Conservation (phyloP, 2,888 invertebrate species). For the Polyommatus icarus region DNA sequence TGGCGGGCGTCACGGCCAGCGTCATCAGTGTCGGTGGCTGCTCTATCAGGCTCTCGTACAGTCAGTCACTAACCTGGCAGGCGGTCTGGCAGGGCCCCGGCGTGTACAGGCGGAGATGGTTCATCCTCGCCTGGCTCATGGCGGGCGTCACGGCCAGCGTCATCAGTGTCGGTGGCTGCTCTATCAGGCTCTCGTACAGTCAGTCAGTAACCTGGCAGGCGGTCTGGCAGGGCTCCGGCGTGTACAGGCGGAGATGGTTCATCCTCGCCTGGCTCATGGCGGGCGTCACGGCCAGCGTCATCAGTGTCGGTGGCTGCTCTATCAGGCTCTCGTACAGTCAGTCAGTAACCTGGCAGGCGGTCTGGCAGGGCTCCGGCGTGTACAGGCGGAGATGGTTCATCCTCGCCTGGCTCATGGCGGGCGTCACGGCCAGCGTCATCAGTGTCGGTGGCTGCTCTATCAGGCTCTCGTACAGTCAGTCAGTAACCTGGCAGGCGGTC, state of each 20-base stretch:
- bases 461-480: too few species aligned
- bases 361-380: too few species aligned
- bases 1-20: slow-evolving; percentile 34
- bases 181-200: slow-evolving; percentile 92
- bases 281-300: slow-evolving; percentile 43
- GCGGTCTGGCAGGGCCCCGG: background rate
- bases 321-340: slow-evolving; percentile 90
- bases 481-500: background rate
- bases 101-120: too few species aligned
- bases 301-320: slow-evolving; percentile 82
- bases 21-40: slow-evolving; percentile 74
- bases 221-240: background rate
- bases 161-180: slow-evolving; percentile 79
- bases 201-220: background rate
- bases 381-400: too few species aligned
- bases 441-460: too few species aligned
- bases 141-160: slow-evolving; percentile 41
- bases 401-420: too few species aligned
- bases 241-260: background rate
- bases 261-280: background rate
- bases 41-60: slow-evolving; percentile 94
- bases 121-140: background rate
- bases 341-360: background rate
- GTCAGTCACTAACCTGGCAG: background rate
- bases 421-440: too few species aligned